Base-by-base conservation (phyloP, 2,888 invertebrate species). In the Clunio marinus region DNA sequence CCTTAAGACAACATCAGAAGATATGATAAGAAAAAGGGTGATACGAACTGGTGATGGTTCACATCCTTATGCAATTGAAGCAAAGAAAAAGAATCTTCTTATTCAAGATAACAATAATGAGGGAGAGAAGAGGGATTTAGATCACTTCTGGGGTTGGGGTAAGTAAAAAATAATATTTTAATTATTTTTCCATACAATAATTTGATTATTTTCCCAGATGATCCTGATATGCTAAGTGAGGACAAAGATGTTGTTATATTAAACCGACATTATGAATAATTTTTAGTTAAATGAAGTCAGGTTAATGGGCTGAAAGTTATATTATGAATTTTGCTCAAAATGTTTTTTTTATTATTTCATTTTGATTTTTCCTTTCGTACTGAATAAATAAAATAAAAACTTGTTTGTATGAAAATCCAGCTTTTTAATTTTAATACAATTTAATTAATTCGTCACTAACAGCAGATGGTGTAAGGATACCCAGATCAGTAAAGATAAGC, bases 391-490 rank as follows among this genome's bases (percentile, higher is more conserved):
- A 22, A 35, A 28, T 28, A 24, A 37, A 41, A 20, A 35, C 20
- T 15, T 5, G 28, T 32, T 17, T 32, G 7, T 22, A 13, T 60
- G 15, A 20, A 20, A 32, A 35, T 25, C 4, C 8, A 5, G 17
- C 59, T 35, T 17, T 13, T 22, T 41, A 7, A 25, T 63, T 17
- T 32, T 35, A 85, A 81, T 99, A 99, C 71, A 99, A 81, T 80
- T 97, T 96, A 71, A 99, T 94, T 22, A 99, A 83, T 82, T 97
- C 96, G 75, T 98, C 98, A 77, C 96, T 96, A 25, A 99, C 96
- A 62, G 97, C 98, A 0, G 96, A 93, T 0, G 99, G 96, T 1
- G 97, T 94, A 24, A 99, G 80, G 70, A 96, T 93, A 1, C 98
- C 99, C 70, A 98, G 81, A 80, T 99, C 98, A 0, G 97, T 98